These are phyloP conservation scores for Noctilio leporinus DNA, from an alignment of 2,113 vertebrate genomes.

Conservation along the genomic window DNA sequence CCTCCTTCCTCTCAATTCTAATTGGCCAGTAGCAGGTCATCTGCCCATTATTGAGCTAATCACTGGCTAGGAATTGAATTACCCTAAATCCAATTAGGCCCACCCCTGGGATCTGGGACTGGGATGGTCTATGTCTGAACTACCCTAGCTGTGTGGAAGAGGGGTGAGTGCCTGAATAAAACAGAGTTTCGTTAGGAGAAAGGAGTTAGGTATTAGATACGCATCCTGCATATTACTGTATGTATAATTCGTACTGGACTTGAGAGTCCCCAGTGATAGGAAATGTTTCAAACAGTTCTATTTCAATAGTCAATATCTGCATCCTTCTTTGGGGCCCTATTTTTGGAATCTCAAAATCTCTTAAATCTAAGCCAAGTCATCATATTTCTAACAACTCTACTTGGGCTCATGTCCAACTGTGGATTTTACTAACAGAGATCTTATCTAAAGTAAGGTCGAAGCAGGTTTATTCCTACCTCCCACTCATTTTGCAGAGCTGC, in stretches of 20 bases:
- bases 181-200: neutral
- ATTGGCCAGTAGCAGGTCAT: neutral
- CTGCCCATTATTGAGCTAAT: neutral
- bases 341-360: slow-evolving; percentile 37
- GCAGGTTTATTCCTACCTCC: neutral
- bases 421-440: slow-evolving; percentile 37
- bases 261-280: neutral
- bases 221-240: neutral
- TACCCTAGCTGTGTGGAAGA: neutral
- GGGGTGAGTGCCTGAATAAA: neutral
- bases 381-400: neutral
- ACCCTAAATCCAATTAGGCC: neutral
- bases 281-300: neutral
- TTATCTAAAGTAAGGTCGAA: slow-evolving; percentile 8
- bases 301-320: neutral
- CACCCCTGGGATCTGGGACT: neutral
- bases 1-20: neutral
- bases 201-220: neutral
- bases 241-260: neutral
- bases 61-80: neutral
- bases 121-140: neutral
- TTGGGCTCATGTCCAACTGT: neutral
- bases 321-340: neutral
- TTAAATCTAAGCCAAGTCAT: slow-evolving; percentile 23
- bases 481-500: neutral